phyloP scores from a whole-genome alignment of 1,140 invertebrate genomes.

The Apis cerana region DNA sequence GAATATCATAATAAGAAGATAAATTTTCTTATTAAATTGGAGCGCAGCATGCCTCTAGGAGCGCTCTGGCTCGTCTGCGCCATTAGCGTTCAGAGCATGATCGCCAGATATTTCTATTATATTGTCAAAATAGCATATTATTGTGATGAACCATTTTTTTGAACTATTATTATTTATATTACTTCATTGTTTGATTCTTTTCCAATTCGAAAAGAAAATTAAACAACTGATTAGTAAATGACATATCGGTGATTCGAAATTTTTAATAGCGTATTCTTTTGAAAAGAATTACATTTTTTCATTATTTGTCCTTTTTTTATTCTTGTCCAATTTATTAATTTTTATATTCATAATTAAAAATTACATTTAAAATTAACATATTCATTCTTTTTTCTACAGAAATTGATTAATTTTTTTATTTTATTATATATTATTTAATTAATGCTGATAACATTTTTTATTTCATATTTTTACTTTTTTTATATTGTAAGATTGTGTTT shows the following conservation, averaged over 20 bases:
- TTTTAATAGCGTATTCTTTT: conserved; percentile 19
- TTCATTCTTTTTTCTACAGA: too few relatives aligned
- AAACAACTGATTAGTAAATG: background rate
- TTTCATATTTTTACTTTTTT: background rate
- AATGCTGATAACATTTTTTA: background rate
- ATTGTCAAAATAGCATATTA: conserved; percentile 35
- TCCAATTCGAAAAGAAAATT: background rate
- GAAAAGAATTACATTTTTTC: conserved; percentile 1
- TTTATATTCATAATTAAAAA: background rate
- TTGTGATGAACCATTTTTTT: conserved; percentile 39
- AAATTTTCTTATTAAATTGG: conserved; percentile 33
- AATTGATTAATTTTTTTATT: background rate
- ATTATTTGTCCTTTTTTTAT: background rate
- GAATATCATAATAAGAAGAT: background rate
- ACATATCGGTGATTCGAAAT: conserved; percentile 1
- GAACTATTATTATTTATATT: background rate
- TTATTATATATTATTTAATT: background rate
- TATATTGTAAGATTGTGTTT: background rate
- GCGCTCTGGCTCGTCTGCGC: conserved; percentile 65
- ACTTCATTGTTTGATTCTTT: background rate
- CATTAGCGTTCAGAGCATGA: conserved; percentile 71
- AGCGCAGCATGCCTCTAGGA: conserved; percentile 46
- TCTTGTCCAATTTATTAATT: background rate
- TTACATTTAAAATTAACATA: background rate
- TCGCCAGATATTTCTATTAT: conserved; percentile 65